A percentile compares a stretch with the other conserved stretches of the same genome.
Conservation (phyloP, 2,888 invertebrate species). For the Scaptomyza caliginosa region DNA sequence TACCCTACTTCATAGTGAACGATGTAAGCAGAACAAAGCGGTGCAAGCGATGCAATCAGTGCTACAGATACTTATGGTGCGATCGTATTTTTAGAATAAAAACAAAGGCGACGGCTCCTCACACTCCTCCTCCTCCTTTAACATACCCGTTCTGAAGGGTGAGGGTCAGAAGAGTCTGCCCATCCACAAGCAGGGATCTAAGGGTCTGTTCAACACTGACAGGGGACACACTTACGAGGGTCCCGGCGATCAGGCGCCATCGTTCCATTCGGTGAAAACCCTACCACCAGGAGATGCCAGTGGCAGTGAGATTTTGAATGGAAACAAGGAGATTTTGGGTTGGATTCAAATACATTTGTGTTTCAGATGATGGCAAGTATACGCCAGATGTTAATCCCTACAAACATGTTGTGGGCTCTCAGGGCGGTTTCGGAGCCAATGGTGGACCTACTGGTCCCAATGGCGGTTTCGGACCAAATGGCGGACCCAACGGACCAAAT, state of each 20-base stretch:
- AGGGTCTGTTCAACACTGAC: constrained; percentile 69
- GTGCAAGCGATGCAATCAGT: not conserved
- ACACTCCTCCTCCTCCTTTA: not conserved
- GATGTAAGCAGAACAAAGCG: constrained; percentile 66
- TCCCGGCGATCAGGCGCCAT: constrained; percentile 75
- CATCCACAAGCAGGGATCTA: constrained; percentile 53
- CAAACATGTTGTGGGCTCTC: constrained; percentile 63
- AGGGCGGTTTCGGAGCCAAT: constrained; percentile 49
- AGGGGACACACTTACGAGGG: constrained; percentile 71
- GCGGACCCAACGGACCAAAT: constrained; percentile 84
- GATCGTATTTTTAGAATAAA: constrained; percentile 60
- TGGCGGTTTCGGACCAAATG: constrained; percentile 45
- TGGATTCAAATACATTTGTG: constrained; percentile 60
- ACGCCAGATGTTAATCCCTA: constrained; percentile 61
- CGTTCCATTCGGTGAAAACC: constrained; percentile 74
- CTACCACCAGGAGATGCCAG: constrained; percentile 64
- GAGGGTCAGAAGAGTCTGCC: constrained; percentile 68
- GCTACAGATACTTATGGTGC: constrained; percentile 5
- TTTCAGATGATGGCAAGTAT: constrained; percentile 75
- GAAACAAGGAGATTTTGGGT: constrained; percentile 27
- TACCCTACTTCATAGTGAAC: constrained; percentile 67
- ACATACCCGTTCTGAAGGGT: constrained; percentile 58
- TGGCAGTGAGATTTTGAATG: constrained; percentile 59
- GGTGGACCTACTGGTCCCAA: constrained; percentile 84
- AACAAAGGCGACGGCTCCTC: constrained; percentile 26